phyloP scores from a whole-genome alignment of 2,888 invertebrate genomes.

The Drosophila yooni region DNA sequence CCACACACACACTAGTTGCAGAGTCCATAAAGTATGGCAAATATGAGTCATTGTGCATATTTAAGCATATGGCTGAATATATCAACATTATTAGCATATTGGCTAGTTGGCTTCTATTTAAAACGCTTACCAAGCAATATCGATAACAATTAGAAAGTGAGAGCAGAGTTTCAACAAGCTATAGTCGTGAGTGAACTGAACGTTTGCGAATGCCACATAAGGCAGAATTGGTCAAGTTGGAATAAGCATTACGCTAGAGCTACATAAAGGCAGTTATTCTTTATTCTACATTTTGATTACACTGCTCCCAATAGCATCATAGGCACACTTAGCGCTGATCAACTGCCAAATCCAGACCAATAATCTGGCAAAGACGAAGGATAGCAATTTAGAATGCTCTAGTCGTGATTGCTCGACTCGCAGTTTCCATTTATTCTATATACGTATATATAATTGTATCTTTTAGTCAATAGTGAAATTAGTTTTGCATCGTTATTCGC shows the following conservation, averaged over 20 bases:
- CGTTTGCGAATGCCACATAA: constrained; percentile 7
- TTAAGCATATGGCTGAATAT: constrained; percentile 2
- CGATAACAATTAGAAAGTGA: neutral
- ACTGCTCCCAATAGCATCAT: neutral
- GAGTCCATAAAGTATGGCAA: constrained; percentile 28
- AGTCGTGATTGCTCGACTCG: neutral
- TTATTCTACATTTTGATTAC: neutral
- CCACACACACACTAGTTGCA: constrained; percentile 18
- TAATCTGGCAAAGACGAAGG: neutral
- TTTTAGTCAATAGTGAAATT: neutral
- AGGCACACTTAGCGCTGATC: neutral
- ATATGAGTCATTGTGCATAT: constrained; percentile 4
- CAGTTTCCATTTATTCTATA: neutral
- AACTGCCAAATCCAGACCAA: neutral
- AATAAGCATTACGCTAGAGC: neutral
- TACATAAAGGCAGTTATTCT: rapidly evolving
- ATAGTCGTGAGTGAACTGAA: neutral
- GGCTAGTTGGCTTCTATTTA: neutral
- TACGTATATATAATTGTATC: too few relatives aligned
- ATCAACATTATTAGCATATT: neutral
- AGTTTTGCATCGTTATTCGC: too few relatives aligned
- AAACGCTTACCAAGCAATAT: neutral
- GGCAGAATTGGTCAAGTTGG: too few relatives aligned
- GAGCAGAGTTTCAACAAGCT: neutral
- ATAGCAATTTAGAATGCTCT: neutral